These are phyloP conservation scores for Gymnoscopelus braueri DNA, from an alignment of 2,797 vertebrate species.

Conservation along the genomic window DNA sequence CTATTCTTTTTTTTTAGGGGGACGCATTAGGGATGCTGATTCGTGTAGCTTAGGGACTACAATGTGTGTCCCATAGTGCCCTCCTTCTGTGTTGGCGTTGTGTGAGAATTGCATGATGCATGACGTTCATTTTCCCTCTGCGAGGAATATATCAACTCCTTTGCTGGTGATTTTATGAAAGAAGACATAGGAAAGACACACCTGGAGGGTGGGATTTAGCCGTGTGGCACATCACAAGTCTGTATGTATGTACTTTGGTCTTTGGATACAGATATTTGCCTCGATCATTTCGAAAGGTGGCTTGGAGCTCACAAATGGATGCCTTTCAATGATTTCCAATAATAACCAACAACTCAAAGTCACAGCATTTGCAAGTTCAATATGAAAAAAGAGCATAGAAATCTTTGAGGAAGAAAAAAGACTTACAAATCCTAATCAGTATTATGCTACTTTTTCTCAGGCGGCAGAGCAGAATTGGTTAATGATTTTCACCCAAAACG, in stretches of 20 bases:
- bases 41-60: conserved; percentile 14
- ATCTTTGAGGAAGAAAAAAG: conserved; percentile 51
- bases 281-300: conserved; percentile 54
- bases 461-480: conserved; percentile 60
- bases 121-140: conserved; percentile 9
- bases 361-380: conserved; percentile 58
- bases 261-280: conserved; percentile 62
- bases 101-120: conserved; percentile 10
- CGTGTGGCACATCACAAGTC: conserved; percentile 40
- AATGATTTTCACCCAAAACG: conserved; percentile 66
- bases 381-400: conserved; percentile 40
- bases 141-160: conserved; percentile 24
- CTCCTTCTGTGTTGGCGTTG: neutral
- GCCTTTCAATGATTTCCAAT: conserved; percentile 63
- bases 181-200: conserved; percentile 15
- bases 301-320: conserved; percentile 56
- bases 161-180: conserved; percentile 25
- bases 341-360: conserved; percentile 46
- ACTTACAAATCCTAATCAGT: conserved; percentile 24
- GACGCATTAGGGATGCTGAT: conserved; percentile 54
- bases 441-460: conserved; percentile 39
- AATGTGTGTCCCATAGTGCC: neutral
- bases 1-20: conserved; percentile 35
- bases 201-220: conserved; percentile 55
- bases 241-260: conserved; percentile 14